These are phyloP conservation scores for Perizoma affinitatum DNA, from an alignment of 2,888 invertebrate genomes.

Conservation along the genomic window DNA sequence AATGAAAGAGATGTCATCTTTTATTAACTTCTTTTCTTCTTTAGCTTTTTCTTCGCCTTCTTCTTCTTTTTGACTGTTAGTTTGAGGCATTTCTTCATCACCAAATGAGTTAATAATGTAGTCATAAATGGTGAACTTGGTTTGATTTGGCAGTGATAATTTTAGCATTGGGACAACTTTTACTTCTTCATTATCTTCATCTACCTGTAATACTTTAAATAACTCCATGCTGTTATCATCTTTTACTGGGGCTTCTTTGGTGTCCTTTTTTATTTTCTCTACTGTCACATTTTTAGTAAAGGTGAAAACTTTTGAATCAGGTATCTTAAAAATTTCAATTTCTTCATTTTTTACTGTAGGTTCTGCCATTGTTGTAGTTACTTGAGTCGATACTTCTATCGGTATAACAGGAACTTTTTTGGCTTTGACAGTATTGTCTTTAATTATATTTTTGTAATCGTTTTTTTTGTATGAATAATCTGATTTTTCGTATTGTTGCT, in stretches of 20 bases:
- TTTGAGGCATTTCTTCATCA: constrained; percentile 16
- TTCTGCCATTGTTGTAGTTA: neutral
- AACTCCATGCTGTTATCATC: constrained; percentile 9
- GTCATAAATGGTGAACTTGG: constrained; percentile 27
- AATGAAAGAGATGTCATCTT: neutral
- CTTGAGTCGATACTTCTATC: neutral
- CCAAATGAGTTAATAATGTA: constrained; percentile 14
- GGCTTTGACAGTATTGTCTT: constrained; percentile 8
- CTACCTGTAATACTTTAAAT: constrained; percentile 11
- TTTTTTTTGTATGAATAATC: constrained; percentile 25
- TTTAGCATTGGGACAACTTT: constrained; percentile 15
- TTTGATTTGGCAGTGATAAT: constrained; percentile 17
- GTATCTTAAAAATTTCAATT: constrained; percentile 12
- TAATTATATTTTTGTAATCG: constrained; percentile 26
- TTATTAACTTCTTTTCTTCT: neutral
- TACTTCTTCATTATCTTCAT: constrained; percentile 22
- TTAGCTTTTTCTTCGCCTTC: constrained; percentile 7
- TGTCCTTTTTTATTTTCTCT: constrained; percentile 3
- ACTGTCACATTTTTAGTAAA: neutral
- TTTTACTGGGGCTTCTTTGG: neutral
- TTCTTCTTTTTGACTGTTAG: constrained; percentile 5
- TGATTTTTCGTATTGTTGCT: constrained; percentile 24
- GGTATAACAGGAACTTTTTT: neutral
- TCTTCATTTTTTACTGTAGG: constrained; percentile 9
- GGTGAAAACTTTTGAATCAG: neutral